These are phyloP conservation scores for Serripes groenlandicus DNA, from an alignment of 2,888 invertebrate species.

Conservation along the genomic window DNA sequence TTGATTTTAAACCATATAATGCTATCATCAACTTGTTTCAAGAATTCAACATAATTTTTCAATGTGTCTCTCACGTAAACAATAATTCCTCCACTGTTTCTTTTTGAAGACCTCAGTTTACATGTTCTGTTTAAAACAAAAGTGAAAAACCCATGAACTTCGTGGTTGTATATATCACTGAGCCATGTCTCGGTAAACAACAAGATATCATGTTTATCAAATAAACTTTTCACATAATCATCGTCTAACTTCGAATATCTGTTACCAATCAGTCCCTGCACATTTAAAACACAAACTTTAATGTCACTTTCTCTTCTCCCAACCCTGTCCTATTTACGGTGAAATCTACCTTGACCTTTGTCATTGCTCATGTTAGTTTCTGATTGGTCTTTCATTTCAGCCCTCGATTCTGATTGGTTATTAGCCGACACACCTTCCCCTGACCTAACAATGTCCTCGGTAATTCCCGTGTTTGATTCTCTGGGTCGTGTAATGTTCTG, in stretches of 20 bases:
- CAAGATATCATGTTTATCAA: slow-evolving; percentile 7
- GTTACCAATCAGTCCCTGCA: slow-evolving; percentile 10
- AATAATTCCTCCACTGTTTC: slow-evolving; percentile 9
- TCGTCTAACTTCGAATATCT: slow-evolving; percentile 2
- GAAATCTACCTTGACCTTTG: background rate
- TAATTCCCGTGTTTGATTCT: too few species aligned
- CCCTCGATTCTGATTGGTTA: too few species aligned
- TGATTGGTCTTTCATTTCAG: too few species aligned
- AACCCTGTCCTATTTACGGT: slow-evolving; percentile 6
- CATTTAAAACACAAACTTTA: slow-evolving; percentile 6
- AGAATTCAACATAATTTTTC: too few species aligned
- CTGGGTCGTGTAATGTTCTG: too few species aligned
- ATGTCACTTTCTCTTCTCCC: too few species aligned
- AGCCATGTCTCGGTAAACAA: slow-evolving; percentile 9
- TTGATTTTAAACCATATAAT: too few species aligned
- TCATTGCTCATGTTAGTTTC: too few species aligned
- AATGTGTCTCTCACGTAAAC: too few species aligned
- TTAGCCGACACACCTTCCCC: too few species aligned
- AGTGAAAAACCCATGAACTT: background rate
- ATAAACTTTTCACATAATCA: slow-evolving; percentile 5
- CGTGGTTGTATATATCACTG: background rate
- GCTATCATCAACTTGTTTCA: too few species aligned
- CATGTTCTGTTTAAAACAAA: background rate
- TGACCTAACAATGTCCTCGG: too few species aligned
- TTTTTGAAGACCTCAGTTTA: background rate